Conservation (phyloP, 2,113 vertebrate genomes). For the Bubalus kerabau region DNA sequence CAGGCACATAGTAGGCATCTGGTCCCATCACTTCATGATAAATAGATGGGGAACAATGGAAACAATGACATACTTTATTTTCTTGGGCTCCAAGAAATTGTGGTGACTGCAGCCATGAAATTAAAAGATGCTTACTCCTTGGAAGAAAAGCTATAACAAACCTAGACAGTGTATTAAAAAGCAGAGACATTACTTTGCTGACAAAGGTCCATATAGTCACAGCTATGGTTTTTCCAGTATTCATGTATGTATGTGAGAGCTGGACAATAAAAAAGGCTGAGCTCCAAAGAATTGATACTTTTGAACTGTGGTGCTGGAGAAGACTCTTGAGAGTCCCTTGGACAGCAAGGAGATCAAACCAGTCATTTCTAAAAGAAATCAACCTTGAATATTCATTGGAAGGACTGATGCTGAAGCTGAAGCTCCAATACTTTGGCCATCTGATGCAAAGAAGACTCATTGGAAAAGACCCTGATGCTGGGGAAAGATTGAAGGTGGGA, state of each 20-base stretch:
- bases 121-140: not conserved
- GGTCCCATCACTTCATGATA: not conserved
- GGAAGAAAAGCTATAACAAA: not conserved
- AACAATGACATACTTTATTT: not conserved
- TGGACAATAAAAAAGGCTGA: not conserved
- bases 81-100: not conserved
- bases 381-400: not conserved
- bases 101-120: not conserved
- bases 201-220: not conserved
- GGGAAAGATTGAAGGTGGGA: not conserved
- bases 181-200: not conserved
- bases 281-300: not conserved
- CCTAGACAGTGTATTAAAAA: not conserved
- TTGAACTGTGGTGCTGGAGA: not conserved
- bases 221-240: not conserved
- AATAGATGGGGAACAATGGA: not conserved
- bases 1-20: not conserved
- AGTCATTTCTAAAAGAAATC: not conserved
- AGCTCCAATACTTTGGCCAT: not conserved
- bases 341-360: not conserved
- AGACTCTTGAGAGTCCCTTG: not conserved
- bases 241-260: not conserved
- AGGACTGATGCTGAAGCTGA: not conserved
- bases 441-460: not conserved
- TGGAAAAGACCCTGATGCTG: not conserved